Conservation (phyloP, 2,113 vertebrate genomes). For the Megaceryle torquata region DNA sequence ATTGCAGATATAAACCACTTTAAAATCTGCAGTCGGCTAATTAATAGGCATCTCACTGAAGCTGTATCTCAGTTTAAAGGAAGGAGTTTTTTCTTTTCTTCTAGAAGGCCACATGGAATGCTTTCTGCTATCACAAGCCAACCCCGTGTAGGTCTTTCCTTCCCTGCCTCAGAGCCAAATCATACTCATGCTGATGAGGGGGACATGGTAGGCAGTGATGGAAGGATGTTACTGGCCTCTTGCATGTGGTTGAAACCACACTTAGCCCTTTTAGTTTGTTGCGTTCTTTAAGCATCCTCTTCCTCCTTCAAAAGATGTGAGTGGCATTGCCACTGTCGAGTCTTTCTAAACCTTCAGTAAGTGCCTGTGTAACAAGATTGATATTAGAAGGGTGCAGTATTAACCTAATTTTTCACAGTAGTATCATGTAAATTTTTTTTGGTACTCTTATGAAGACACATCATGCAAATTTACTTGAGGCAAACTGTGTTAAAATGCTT, state of each 20-base stretch:
- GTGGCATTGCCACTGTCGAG: not conserved
- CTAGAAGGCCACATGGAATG: not conserved
- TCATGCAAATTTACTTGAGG: not conserved
- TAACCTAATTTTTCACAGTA: not conserved
- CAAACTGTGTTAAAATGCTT: not conserved
- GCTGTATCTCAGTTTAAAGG: not conserved
- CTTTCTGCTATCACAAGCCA: accelerated
- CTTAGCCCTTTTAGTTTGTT: not conserved
- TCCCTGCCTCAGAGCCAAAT: not conserved
- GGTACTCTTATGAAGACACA: not conserved
- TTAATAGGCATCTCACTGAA: not conserved
- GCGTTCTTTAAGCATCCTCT: not conserved
- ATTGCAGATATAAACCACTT: not conserved
- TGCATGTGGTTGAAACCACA: not conserved
- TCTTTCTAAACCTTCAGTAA: not conserved
- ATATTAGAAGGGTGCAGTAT: not conserved
- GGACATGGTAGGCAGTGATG: not conserved
- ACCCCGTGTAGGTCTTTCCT: not conserved
- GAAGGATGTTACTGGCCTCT: not conserved
- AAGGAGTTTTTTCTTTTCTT: not conserved
- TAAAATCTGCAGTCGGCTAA: not conserved
- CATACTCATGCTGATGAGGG: not conserved
- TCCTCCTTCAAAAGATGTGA: not conserved
- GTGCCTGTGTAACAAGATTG: not conserved
- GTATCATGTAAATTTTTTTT: not conserved